Conservation (phyloP, 2,888 invertebrate species). For the Drosophila stalkeri region DNA sequence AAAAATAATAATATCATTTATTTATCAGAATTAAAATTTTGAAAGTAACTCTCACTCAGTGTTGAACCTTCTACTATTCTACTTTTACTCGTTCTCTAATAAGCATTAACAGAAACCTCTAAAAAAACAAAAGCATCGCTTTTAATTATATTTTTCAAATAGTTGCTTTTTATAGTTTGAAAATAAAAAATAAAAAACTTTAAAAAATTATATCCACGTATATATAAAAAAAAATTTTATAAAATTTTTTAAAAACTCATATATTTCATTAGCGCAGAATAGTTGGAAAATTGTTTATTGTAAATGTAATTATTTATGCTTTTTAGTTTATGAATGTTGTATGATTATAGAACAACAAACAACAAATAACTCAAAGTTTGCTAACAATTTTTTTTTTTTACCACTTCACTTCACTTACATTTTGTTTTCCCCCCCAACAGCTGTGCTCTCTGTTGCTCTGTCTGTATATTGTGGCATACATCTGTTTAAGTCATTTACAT, state of each 20-base stretch:
- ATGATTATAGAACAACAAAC: not conserved
- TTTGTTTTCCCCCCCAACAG: slow-evolving; percentile 38
- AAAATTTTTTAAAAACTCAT: not conserved
- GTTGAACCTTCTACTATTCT: too few species aligned
- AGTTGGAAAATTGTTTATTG: not conserved
- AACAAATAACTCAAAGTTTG: slow-evolving; percentile 1
- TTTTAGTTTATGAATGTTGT: not conserved
- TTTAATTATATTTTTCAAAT: not conserved
- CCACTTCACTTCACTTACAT: slow-evolving; percentile 24
- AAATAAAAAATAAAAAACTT: too few species aligned
- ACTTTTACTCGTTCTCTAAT: too few species aligned
- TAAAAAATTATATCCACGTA: too few species aligned
- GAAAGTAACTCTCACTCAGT: too few species aligned
- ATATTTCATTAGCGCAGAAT: not conserved
- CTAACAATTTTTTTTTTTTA: not conserved
- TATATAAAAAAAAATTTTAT: too few species aligned
- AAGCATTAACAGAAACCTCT: too few species aligned
- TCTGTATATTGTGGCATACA: slow-evolving; percentile 47
- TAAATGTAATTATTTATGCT: not conserved
- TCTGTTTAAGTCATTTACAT: slow-evolving; percentile 68
- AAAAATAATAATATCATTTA: too few species aligned
- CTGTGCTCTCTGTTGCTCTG: slow-evolving; percentile 9
- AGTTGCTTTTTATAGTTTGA: not conserved
- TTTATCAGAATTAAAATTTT: too few species aligned
- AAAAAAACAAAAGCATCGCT: not conserved